These are phyloP conservation scores for Leucophenga varia DNA, from an alignment of 1,140 invertebrate genomes.

Conservation along the genomic window DNA sequence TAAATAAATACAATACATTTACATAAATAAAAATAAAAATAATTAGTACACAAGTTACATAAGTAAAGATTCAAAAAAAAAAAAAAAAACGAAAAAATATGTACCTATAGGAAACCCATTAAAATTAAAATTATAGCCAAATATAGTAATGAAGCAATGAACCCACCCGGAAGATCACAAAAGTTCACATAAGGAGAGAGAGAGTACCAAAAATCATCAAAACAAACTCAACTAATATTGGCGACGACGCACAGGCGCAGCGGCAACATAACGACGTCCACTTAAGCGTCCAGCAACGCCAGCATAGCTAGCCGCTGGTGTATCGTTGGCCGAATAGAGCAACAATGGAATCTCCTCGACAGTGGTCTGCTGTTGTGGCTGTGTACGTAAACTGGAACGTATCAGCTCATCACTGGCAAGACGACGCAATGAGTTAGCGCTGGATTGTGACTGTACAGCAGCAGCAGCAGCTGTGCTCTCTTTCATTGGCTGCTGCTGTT, in stretches of 20 bases:
- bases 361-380: slow-evolving; percentile 35
- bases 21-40: too few species aligned
- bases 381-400: slow-evolving; percentile 35
- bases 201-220: too few species aligned
- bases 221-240: slow-evolving; percentile 25
- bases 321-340: slow-evolving; percentile 45
- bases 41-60: too few species aligned
- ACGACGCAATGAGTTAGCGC: slow-evolving; percentile 21
- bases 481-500: neutral
- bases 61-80: slow-evolving; percentile 7
- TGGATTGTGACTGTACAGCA: neutral
- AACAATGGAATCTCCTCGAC: slow-evolving; percentile 49
- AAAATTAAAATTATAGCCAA: too few species aligned
- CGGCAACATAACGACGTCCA: slow-evolving; percentile 35
- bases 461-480: neutral
- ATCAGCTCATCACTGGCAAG: slow-evolving; percentile 33
- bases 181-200: too few species aligned
- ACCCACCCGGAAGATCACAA: neutral
- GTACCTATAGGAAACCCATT: slow-evolving; percentile 2
- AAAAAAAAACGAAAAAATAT: neutral
- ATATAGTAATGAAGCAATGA: too few species aligned
- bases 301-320: slow-evolving; percentile 5
- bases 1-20: too few species aligned
- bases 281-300: neutral
- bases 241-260: slow-evolving; percentile 39